Evolutionary conservation across 2,113 vertebrate species (phyloP).

Genomic region (Melierax canorus): DNA sequence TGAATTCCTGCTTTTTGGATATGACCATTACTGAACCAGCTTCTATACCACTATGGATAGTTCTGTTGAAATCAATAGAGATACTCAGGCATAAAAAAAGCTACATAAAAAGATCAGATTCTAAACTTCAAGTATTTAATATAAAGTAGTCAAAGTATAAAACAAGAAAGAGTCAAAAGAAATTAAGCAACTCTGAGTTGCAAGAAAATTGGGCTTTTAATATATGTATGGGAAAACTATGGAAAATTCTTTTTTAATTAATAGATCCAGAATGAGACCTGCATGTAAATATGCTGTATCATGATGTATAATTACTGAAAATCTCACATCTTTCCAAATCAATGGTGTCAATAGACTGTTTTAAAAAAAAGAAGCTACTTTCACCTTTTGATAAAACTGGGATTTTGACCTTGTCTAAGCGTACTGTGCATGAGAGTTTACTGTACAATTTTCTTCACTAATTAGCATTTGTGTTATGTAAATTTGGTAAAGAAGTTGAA

Average conservation of each 20-base stretch:
- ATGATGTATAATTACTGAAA: background rate
- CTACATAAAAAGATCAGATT: background rate
- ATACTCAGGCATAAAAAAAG: background rate
- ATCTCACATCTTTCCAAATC: background rate
- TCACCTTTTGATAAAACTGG: background rate
- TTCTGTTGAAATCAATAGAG: background rate
- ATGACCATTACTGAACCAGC: background rate
- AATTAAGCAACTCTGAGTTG: background rate
- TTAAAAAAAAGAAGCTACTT: background rate
- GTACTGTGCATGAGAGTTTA: background rate
- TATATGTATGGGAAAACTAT: background rate
- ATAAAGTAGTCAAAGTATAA: background rate
- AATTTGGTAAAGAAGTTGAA: background rate
- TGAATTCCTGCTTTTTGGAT: background rate
- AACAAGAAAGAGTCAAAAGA: background rate
- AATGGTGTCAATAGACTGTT: background rate
- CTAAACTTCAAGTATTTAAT: background rate
- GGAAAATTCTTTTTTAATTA: background rate
- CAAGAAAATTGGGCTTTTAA: background rate
- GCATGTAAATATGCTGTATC: background rate
- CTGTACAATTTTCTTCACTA: background rate
- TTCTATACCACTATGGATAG: background rate
- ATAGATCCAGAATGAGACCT: background rate
- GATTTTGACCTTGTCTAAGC: background rate
- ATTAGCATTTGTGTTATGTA: background rate